phyloP scores from a whole-genome alignment of 2,888 invertebrate genomes.

The Drosophila anomalata region DNA sequence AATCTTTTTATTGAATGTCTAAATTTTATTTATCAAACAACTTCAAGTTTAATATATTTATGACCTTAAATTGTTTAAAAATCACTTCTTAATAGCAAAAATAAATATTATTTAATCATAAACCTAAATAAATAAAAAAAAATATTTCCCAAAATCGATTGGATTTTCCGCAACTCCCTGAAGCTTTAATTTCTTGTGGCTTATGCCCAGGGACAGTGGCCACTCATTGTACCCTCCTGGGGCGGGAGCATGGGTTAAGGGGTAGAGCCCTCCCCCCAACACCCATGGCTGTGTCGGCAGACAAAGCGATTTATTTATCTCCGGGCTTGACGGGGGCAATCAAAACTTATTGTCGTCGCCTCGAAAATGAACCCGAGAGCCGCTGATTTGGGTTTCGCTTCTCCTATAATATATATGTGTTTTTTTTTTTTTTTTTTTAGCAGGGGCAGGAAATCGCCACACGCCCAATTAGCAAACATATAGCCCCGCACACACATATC shows the following conservation, averaged over 20 bases:
- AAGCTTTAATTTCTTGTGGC: constrained; percentile 2
- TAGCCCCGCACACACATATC: neutral
- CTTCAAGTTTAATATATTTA: neutral
- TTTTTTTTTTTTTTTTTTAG: neutral
- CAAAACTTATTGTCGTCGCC: constrained; percentile 75
- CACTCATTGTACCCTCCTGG: constrained; percentile 15
- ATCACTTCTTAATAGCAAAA: neutral
- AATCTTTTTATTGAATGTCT: neutral
- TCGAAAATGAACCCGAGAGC: constrained; percentile 18
- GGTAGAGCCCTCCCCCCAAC: neutral
- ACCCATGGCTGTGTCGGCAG: constrained; percentile 26
- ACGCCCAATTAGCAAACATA: constrained; percentile 76
- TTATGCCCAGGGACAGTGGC: constrained; percentile 35
- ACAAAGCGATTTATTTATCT: constrained; percentile 73
- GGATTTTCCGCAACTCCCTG: constrained; percentile 2
- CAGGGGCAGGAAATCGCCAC: constrained; percentile 74
- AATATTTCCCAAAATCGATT: neutral
- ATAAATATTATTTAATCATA: neutral
- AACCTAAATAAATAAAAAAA: neutral
- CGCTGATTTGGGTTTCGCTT: constrained; percentile 18
- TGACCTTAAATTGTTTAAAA: neutral
- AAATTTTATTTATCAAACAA: neutral
- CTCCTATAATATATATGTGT: neutral
- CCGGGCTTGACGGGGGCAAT: constrained; percentile 55
- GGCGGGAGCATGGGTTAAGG: no score